Base-by-base conservation (phyloP, 2,113 vertebrate genomes). In the Aspidoscelis tigris region DNA sequence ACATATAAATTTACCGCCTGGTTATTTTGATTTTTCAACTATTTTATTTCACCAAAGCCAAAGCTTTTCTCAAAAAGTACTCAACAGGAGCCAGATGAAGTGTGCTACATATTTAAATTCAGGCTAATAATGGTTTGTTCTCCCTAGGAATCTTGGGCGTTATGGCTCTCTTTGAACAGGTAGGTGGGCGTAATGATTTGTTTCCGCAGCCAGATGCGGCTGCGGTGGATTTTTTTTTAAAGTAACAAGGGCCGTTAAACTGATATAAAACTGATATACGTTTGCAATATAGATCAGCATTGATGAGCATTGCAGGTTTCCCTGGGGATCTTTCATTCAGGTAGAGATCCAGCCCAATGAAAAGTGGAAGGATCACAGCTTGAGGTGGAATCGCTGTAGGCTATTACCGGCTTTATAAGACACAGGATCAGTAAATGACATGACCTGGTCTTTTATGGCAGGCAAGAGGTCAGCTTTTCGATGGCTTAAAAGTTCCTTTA, bases 401-500 rank as follows among this genome's bases (percentile, higher is more conserved):
- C 43, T 21, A n/a, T 65, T 33, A 10, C 4, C 41, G 58, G 10
- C n/a, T 87, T 65, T 44, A 7, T 80, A 74, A 90, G 47, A 66
- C 66, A 33, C 0, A 2, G 3, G 20, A 39, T 21, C 2, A 1
- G 50, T 78, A 71, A 84, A 75, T 44, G 86, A 69, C 1, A 9
- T 82, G 39, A 73, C 55, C 84, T 61, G 10, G 16, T 33, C 3
- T 2, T 77, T 88, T 87, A 87, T 50, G 8, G 44, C 58, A 6
- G 6, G 2, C 21, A 86, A 86, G 3, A 2, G 85, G 87, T 91
- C 75, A 90, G 58, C 66, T 89, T 89, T 92, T 69, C 77, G 81
- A 33, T 22, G 26, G 43, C 33, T 91, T 88, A 80, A 84, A 87
- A 82, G 16, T 86, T 91, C 93, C 84, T 89, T 87, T 87, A 78